These are phyloP conservation scores for Lasioglossum marginatum DNA, from an alignment of 2,888 invertebrate genomes.

Conservation along the genomic window DNA sequence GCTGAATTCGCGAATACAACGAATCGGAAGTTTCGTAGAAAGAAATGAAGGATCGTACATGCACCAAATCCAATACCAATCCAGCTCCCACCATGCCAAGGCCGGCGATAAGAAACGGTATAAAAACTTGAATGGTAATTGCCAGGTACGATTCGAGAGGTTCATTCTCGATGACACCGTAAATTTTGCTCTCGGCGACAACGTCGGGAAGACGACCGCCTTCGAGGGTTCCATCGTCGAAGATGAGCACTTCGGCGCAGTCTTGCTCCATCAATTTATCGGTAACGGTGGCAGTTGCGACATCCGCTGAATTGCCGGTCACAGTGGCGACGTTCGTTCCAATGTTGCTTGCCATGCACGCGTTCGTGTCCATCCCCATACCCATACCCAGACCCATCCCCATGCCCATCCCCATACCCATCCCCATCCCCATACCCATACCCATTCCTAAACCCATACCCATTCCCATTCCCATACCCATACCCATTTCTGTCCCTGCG, in stretches of 20 bases:
- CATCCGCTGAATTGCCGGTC: neutral
- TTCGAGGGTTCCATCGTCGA: constrained; percentile 80
- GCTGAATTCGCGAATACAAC: neutral
- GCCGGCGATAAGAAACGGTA: constrained; percentile 91
- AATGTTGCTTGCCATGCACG: constrained; percentile 39
- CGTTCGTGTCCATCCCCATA: constrained; percentile 30
- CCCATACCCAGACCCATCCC: neutral
- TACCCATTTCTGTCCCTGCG: neutral
- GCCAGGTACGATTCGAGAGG: constrained; percentile 87
- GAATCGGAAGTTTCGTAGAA: neutral
- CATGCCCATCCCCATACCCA: neutral
- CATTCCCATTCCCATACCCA: neutral
- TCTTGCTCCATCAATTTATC: constrained; percentile 64
- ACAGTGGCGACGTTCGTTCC: neutral
- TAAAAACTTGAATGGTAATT: constrained; percentile 89
- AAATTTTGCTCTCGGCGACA: constrained; percentile 85
- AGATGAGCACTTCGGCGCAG: constrained; percentile 77
- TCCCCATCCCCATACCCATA: neutral
- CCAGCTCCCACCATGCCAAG: constrained; percentile 93
- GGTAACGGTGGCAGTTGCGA: neutral
- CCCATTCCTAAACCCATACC: neutral
- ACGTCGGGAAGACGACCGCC: constrained; percentile 86
- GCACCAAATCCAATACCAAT: constrained; percentile 90
- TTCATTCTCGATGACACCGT: constrained; percentile 79
- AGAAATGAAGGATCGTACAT: constrained; percentile 84